Evolutionary conservation across 2,888 invertebrate species (phyloP).

Genomic region (Ochropacha duplaris): DNA sequence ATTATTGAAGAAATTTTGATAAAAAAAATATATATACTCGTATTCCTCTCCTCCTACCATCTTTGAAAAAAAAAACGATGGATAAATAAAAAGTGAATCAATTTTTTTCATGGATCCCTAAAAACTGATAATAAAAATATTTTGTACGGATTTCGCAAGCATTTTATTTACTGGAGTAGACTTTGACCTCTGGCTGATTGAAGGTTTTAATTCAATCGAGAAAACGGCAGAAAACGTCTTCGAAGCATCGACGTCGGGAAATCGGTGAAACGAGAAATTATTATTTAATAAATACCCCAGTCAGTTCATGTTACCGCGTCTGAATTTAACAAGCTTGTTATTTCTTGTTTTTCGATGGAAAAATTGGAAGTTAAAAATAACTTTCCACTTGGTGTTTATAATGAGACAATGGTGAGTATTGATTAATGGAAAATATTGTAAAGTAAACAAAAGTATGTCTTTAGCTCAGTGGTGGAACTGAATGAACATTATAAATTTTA

Average conservation of each 20-base stretch:
- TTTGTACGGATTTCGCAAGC: not conserved
- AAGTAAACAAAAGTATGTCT: too few relatives aligned
- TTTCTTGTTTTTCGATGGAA: not conserved
- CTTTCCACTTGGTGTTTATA: not conserved
- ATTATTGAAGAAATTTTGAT: too few relatives aligned
- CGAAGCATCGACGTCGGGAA: not conserved
- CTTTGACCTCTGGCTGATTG: not conserved
- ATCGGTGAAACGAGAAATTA: not conserved
- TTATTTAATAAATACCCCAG: not conserved
- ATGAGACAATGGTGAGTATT: too few relatives aligned
- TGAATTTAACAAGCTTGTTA: not conserved
- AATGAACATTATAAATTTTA: too few relatives aligned
- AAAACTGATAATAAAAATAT: not conserved
- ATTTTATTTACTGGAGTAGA: not conserved
- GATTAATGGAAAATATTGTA: too few relatives aligned
- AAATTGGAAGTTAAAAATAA: not conserved
- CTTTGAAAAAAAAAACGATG: too few relatives aligned
- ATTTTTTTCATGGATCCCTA: not conserved
- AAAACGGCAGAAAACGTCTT: not conserved
- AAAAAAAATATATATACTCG: too few relatives aligned
- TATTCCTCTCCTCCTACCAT: too few relatives aligned
- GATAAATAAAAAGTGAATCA: too few relatives aligned
- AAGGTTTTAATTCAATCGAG: not conserved
- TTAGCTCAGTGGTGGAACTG: too few relatives aligned
- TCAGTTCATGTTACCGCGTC: not conserved